Conservation (phyloP, 1,140 invertebrate genomes). For the Eulimnadia texana region DNA sequence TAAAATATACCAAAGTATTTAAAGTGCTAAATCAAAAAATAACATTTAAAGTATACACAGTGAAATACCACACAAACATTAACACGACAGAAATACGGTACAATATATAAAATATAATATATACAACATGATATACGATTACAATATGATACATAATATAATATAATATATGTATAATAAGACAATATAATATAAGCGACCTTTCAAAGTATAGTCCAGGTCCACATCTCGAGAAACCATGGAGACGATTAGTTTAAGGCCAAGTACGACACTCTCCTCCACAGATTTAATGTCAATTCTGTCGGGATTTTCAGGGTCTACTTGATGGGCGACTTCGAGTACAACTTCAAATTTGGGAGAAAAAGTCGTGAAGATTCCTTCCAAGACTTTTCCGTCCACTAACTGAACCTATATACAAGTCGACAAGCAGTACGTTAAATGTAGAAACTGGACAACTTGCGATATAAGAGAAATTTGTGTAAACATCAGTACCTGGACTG, state of each 20-base stretch:
- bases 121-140: constrained; percentile 6
- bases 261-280: constrained; percentile 72
- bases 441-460: no score
- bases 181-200: constrained; percentile 22
- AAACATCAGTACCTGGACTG: constrained; percentile 50
- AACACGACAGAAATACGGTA: no score
- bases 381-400: constrained; percentile 60
- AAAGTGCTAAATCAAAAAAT: no score
- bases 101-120: constrained; percentile 24
- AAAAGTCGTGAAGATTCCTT: constrained; percentile 74
- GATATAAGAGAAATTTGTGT: no score
- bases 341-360: constrained; percentile 68
- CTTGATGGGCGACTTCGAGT: constrained; percentile 63
- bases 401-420: constrained; percentile 45
- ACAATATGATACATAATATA: not conserved
- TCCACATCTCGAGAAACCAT: constrained; percentile 67
- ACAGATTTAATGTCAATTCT: constrained; percentile 48
- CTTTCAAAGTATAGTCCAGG: constrained; percentile 69
- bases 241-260: constrained; percentile 60
- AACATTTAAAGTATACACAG: no score
- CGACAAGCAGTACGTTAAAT: no score
- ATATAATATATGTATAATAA: not conserved
- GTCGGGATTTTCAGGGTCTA: constrained; percentile 46
- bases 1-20: no score
- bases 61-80: no score